Conservation (phyloP, 2,797 vertebrate genomes). For the Peromyscus attwateri region DNA sequence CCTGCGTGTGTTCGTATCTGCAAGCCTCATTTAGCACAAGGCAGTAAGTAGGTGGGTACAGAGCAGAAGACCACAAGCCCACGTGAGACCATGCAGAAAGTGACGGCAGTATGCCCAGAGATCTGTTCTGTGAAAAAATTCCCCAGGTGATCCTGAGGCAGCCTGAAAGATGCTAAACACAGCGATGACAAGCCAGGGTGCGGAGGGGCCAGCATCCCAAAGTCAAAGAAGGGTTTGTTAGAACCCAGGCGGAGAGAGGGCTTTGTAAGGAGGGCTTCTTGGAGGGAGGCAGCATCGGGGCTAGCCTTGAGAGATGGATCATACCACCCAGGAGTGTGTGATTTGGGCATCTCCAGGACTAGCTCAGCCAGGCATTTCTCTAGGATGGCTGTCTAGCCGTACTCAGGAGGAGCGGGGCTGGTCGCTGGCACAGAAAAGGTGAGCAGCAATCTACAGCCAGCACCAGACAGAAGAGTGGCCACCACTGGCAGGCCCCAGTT, state of each 20-base stretch:
- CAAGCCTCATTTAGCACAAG: background rate
- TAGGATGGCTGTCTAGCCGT: background rate
- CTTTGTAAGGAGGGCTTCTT: background rate
- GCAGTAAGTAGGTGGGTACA: background rate
- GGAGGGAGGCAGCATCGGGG: background rate
- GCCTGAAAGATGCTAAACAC: fast-evolving
- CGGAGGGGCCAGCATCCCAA: background rate
- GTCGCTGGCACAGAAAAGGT: background rate
- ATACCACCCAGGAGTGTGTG: background rate
- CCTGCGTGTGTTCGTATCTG: background rate
- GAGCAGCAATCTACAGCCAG: background rate
- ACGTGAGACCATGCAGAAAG: background rate
- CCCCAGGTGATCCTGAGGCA: background rate
- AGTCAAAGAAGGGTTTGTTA: background rate
- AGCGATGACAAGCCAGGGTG: background rate
- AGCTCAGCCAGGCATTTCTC: background rate
- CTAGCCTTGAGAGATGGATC: background rate
- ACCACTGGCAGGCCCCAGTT: background rate
- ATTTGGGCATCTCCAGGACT: background rate
- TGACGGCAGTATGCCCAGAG: background rate
- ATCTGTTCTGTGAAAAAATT: background rate
- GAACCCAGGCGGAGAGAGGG: background rate
- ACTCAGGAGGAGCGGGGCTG: background rate
- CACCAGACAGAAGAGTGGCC: background rate
- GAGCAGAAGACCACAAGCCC: background rate